Evolutionary conservation across 2,888 invertebrate species (phyloP), one percentile per base, ranked within the genome.

Genomic region (Portevinia maculata): DNA sequence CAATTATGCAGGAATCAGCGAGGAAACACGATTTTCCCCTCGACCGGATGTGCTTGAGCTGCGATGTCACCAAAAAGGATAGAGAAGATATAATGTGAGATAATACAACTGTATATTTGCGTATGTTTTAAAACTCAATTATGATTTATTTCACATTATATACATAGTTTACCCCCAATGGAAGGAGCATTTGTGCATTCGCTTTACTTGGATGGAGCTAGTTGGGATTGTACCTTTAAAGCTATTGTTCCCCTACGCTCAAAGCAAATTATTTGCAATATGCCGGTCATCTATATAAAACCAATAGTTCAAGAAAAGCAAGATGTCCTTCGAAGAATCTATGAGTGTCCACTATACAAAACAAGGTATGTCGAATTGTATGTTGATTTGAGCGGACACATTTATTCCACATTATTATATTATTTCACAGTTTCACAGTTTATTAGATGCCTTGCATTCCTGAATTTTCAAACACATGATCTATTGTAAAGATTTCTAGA

Each of bases 1-100:
- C 98, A 73, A 98, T 99, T 88, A 98, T 98, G 98, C 99, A 99
- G 91, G 97, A 97, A 91, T 97, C 98, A 79, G 98, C 98, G 0
- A 92, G 98, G 28, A 98, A 96, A 91, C 98, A 98, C 90, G 98
- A 98, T 91, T 96, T 98, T 94, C 98, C 98, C 0, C 92, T 99
- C 84, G 98, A 99, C 91, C 97, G 97, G 90, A 98, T 99, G 98
- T 97, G 97, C 88, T 93, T 98, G 71, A 95, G 96, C 89, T 98
- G 97, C 87, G 98, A 99, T 88, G 98, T 99, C 65, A 98, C 98
- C 30, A 98, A 98, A 90, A 98, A 96, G 89, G 93, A 91, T 50
- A 94, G 95, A 86, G 96, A 96, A 81, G 98, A 98, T 87, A 95
- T 98, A 89, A 94, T 93, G 93, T 95, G 90, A 91, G 90, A 87